phyloP scores from a whole-genome alignment of 2,888 invertebrate species.

The Venustoraphidia nigricollis region DNA sequence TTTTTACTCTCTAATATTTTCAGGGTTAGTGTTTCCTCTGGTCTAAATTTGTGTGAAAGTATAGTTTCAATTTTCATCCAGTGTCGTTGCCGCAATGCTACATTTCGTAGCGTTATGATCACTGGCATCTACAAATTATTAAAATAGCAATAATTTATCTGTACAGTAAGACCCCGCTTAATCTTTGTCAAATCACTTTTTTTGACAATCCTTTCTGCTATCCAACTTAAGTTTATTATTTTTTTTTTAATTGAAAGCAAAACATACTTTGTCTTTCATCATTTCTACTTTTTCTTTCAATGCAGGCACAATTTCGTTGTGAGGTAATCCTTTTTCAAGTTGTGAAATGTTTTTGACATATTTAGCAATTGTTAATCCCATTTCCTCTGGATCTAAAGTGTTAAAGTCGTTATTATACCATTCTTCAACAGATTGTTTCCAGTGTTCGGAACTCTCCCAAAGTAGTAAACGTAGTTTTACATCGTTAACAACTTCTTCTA shows the following conservation, averaged over 20 bases:
- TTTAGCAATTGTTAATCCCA: conserved; percentile 46
- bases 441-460: conserved; percentile 63
- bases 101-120: conserved; percentile 66
- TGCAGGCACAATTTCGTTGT: conserved; percentile 61
- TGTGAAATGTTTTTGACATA: conserved; percentile 58
- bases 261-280: conserved; percentile 56
- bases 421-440: conserved; percentile 47
- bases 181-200: too few species aligned
- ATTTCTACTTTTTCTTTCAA: conserved; percentile 62
- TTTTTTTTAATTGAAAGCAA: background rate
- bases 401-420: conserved; percentile 52
- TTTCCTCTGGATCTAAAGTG: conserved; percentile 55
- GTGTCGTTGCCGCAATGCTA: conserved; percentile 59
- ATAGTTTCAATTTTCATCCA: conserved; percentile 70
- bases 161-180: too few species aligned
- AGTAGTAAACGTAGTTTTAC: conserved; percentile 64
- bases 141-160: conserved; percentile 1
- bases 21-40: conserved; percentile 50
- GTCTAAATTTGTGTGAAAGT: conserved; percentile 54
- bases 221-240: background rate
- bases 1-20: conserved; percentile 51
- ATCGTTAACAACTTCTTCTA: conserved; percentile 66
- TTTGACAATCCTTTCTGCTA: too few species aligned
- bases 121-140: conserved; percentile 44
- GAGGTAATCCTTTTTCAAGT: conserved; percentile 70